Conservation (phyloP, 2,888 invertebrate genomes). For the Amaurobius ferox region DNA sequence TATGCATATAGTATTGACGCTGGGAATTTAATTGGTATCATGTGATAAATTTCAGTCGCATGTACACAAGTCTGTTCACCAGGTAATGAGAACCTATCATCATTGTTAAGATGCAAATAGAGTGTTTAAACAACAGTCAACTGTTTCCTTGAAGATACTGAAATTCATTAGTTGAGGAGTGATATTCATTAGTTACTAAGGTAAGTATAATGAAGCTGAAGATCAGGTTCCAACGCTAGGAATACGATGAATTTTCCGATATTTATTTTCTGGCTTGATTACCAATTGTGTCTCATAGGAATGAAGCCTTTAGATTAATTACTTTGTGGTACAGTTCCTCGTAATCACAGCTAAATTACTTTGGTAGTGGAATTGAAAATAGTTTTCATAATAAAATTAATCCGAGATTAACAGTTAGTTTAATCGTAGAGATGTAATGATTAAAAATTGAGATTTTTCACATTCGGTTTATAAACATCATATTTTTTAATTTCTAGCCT, state of each 20-base stretch:
- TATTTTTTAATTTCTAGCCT: no score
- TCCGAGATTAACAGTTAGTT: no score
- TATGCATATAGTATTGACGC: slow-evolving; percentile 29
- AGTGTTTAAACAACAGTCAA: slow-evolving; percentile 61
- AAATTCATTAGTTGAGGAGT: slow-evolving; percentile 48
- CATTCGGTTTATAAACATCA: no score
- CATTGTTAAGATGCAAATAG: slow-evolving; percentile 67
- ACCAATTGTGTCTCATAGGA: background rate
- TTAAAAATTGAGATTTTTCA: no score
- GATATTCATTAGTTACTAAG: slow-evolving; percentile 55
- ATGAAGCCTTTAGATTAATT: slow-evolving; percentile 29
- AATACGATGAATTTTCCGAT: slow-evolving; percentile 22
- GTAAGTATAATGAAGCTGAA: slow-evolving; percentile 28
- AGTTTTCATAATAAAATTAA: no score
- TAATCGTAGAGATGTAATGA: no score
- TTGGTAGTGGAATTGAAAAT: no score
- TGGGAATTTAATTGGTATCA: slow-evolving; percentile 44
- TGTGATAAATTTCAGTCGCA: slow-evolving; percentile 42
- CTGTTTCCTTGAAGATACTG: slow-evolving; percentile 59
- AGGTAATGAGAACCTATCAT: slow-evolving; percentile 49
- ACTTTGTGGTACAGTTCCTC: no score
- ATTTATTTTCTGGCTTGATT: slow-evolving; percentile 42
- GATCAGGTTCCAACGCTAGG: slow-evolving; percentile 12
- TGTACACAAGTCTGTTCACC: slow-evolving; percentile 43
- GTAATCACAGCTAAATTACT: no score